These are phyloP conservation scores for Numenius phaeopus DNA, from an alignment of 2,797 vertebrate species.

Conservation along the genomic window DNA sequence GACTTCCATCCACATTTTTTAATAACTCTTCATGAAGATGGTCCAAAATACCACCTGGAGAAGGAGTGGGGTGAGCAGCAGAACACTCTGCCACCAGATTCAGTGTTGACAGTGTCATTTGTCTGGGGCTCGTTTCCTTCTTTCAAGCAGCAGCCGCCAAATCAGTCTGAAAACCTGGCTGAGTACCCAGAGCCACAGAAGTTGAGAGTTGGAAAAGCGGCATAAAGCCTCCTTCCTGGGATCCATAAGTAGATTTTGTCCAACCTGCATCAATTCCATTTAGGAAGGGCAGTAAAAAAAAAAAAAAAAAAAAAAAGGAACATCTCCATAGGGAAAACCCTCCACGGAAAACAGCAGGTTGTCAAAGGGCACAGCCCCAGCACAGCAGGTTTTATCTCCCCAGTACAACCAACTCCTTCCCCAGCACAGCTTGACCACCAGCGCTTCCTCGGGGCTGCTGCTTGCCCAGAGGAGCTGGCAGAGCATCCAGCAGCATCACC, in stretches of 20 bases:
- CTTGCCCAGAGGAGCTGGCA: fast-evolving
- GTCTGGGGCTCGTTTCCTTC: not conserved
- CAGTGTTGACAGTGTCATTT: fast-evolving
- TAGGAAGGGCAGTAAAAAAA: not conserved
- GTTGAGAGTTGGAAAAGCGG: not conserved
- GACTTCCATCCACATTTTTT: not conserved
- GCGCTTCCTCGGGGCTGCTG: not conserved
- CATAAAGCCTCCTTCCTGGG: not conserved
- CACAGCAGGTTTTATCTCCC: fast-evolving
- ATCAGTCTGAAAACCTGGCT: not conserved
- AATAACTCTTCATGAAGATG: not conserved
- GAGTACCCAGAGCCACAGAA: not conserved
- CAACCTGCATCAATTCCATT: not conserved
- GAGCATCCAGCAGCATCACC: not conserved
- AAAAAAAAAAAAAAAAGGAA: not conserved
- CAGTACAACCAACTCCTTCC: not conserved
- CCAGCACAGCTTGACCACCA: too few relatives aligned
- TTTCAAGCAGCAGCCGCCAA: not conserved
- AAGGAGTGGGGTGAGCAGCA: not conserved
- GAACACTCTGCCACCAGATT: fast-evolving
- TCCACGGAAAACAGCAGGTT: fast-evolving
- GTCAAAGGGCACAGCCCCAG: not conserved
- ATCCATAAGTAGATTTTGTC: not conserved
- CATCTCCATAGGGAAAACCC: not conserved
- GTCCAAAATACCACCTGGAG: not conserved